A percentile compares a stretch with the other conserved stretches of the same genome.
Conservation (phyloP, 1,140 invertebrate species). For the Artemia franciscana region DNA sequence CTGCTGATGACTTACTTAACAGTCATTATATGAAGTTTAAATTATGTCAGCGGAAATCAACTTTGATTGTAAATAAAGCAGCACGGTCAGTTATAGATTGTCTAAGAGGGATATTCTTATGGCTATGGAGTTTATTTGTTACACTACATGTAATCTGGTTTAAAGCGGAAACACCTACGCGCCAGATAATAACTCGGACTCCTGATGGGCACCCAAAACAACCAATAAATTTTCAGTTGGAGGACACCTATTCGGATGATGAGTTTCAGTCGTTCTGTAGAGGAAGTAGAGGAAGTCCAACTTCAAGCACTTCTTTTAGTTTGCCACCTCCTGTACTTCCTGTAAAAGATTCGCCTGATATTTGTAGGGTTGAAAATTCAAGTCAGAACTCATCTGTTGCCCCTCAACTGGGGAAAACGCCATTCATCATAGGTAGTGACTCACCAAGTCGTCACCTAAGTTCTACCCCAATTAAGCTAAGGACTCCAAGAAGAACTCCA, state of each 20-base stretch:
- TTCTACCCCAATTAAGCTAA: not conserved
- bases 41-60: not conserved
- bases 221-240: not conserved
- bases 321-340: not conserved
- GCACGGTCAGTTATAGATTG: not conserved
- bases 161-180: not conserved
- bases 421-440: not conserved
- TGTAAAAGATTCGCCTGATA: not conserved
- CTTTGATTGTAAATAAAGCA: not conserved
- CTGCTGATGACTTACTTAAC: conserved; percentile 26
- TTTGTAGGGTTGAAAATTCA: not conserved
- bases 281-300: not conserved
- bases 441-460: not conserved
- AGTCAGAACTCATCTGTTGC: no score
- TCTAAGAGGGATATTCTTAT: not conserved
- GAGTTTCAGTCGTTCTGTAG: not conserved
- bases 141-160: not conserved
- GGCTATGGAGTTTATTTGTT: not conserved
- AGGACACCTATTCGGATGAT: conserved; percentile 3
- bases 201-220: not conserved
- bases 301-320: not conserved
- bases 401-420: not conserved
- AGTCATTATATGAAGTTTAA: conserved; percentile 13
- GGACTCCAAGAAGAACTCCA: not conserved
- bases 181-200: not conserved